A percentile compares a stretch with the other conserved stretches of the same genome.
These are phyloP conservation scores for Elgonia sp. DNA, from an alignment of 2,888 invertebrate species.

Conservation along the genomic window DNA sequence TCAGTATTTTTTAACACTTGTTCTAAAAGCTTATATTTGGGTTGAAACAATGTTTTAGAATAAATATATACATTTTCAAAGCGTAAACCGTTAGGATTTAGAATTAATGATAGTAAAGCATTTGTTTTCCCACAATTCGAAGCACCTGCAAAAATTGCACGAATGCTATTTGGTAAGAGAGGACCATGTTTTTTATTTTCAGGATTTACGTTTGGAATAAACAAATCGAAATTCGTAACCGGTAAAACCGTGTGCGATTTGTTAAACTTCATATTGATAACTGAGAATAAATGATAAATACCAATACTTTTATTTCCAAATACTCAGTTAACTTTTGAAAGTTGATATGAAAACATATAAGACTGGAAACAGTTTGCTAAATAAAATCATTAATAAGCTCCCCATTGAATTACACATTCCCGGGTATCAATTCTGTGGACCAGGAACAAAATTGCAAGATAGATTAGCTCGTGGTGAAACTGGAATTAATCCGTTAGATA, in stretches of 20 bases:
- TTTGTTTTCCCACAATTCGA: constrained; percentile 27
- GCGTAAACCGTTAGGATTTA: constrained; percentile 16
- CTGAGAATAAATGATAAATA: background rate
- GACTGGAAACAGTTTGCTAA: background rate
- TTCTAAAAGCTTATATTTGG: constrained; percentile 49
- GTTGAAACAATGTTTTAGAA: constrained; percentile 18
- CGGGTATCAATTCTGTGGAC: background rate
- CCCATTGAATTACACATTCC: background rate
- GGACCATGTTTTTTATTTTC: background rate
- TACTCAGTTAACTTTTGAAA: background rate
- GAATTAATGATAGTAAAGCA: background rate
- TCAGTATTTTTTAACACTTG: constrained; percentile 28
- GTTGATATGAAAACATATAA: background rate
- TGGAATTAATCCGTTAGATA: background rate
- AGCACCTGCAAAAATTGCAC: constrained; percentile 13
- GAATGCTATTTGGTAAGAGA: constrained; percentile 7
- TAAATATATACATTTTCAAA: constrained; percentile 26
- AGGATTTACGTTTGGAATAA: background rate
- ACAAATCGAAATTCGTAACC: constrained; percentile 1
- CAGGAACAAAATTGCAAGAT: background rate
- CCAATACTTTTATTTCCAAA: background rate
- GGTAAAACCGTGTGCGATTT: background rate
- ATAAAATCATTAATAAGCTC: background rate
- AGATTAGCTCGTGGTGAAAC: background rate
- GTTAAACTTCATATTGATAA: constrained; percentile 14